These are phyloP conservation scores for Oscheius sp. DNA, from an alignment of 1,140 invertebrate genomes.

Conservation along the genomic window DNA sequence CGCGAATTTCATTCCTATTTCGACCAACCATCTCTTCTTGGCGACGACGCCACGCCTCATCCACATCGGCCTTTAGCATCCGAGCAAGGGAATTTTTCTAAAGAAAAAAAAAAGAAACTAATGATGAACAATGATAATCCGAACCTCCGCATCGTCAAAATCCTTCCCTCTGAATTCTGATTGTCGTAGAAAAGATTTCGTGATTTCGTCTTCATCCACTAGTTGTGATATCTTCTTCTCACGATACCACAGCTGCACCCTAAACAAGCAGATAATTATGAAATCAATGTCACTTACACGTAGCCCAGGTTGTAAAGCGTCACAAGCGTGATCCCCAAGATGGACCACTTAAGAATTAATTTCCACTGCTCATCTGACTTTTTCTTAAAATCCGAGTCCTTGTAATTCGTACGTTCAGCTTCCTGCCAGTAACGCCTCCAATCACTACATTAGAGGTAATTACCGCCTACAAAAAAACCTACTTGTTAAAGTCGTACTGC, in stretches of 20 bases:
- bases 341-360: constrained; percentile 6
- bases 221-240: not conserved
- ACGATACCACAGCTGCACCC: constrained; percentile 4
- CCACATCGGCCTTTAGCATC: constrained; percentile 25
- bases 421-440: constrained; percentile 18
- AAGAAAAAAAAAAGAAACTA: no score
- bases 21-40: constrained; percentile 1
- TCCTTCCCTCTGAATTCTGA: constrained; percentile 9
- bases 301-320: constrained; percentile 27
- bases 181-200: constrained; percentile 20
- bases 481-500: constrained; percentile 13
- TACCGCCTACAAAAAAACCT: not conserved
- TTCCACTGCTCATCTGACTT: constrained; percentile 21
- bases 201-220: constrained; percentile 13
- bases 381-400: constrained; percentile 1
- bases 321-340: not conserved
- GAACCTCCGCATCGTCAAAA: not conserved
- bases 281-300: not conserved
- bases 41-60: constrained; percentile 7
- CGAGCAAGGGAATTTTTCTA: not conserved
- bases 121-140: no score
- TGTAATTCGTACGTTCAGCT: constrained; percentile 14
- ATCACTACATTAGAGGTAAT: not conserved
- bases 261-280: not conserved
- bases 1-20: constrained; percentile 19